Percentiles rank a stretch among this genome's conserved stretches.
phyloP scores from a whole-genome alignment of 2,888 invertebrate species.

The Dorcus parallelipipedus region DNA sequence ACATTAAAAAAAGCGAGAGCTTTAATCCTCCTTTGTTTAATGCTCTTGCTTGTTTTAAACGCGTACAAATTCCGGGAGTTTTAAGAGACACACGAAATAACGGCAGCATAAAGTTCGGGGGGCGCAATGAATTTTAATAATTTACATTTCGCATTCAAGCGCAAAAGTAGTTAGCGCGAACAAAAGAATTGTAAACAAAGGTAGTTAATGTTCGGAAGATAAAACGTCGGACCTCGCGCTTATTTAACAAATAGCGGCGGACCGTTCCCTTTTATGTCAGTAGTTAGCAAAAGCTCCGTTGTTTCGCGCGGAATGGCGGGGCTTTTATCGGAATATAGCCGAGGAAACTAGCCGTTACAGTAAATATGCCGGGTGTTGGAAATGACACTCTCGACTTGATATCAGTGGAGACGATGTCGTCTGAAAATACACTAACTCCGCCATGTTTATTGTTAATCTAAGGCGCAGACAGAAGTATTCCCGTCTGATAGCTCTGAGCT shows the following conservation, averaged over 20 bases:
- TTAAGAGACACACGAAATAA: neutral
- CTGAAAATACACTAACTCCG: constrained; percentile 2
- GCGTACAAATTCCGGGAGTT: constrained; percentile 4
- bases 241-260: constrained; percentile 26
- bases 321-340: constrained; percentile 27
- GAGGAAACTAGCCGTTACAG: constrained; percentile 26
- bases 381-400: constrained; percentile 22
- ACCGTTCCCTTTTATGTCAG: constrained; percentile 27
- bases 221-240: constrained; percentile 23
- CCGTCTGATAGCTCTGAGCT: no score
- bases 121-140: constrained; percentile 15
- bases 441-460: no score
- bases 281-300: constrained; percentile 23
- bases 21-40: no score
- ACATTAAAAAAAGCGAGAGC: constrained; percentile 1
- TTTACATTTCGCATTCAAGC: constrained; percentile 13
- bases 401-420: constrained; percentile 19
- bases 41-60: constrained; percentile 9
- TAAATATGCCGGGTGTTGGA: constrained; percentile 26
- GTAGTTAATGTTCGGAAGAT: constrained; percentile 23
- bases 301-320: neutral
- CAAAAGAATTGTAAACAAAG: constrained; percentile 22
- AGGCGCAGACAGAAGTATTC: no score
- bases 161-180: constrained; percentile 9
- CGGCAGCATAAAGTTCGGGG: constrained; percentile 4